phyloP scores from a whole-genome alignment of 2,888 invertebrate genomes.

The Rhorus exstirpatorius region DNA sequence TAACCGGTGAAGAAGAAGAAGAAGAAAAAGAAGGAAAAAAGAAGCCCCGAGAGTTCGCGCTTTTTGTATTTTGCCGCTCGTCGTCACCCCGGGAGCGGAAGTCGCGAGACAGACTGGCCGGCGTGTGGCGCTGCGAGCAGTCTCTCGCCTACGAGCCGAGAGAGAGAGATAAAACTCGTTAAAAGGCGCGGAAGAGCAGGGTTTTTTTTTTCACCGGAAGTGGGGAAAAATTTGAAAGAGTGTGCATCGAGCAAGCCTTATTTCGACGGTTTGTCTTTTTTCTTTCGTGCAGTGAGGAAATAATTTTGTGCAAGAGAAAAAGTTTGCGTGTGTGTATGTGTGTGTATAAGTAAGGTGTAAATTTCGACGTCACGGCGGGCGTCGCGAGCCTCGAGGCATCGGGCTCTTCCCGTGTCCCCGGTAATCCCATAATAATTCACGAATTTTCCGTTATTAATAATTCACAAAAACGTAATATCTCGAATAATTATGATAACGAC shows the following conservation, averaged over 20 bases:
- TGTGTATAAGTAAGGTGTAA: neutral
- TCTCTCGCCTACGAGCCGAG: neutral
- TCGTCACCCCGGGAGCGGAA: constrained; percentile 13
- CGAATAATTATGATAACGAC: constrained; percentile 41
- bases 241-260: too few relatives aligned
- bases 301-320: constrained; percentile 3
- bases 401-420: constrained; percentile 73
- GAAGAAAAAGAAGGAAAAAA: neutral
- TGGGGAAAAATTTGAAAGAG: too few relatives aligned
- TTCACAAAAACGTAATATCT: neutral
- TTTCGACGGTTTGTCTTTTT: too few relatives aligned
- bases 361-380: constrained; percentile 84
- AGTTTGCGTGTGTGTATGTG: too few relatives aligned
- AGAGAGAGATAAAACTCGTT: too few relatives aligned
- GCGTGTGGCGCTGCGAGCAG: constrained; percentile 28
- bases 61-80: constrained; percentile 1
- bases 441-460: constrained; percentile 25
- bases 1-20: neutral
- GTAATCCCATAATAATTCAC: constrained; percentile 20
- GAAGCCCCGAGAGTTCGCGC: neutral
- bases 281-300: neutral
- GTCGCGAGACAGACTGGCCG: constrained; percentile 19
- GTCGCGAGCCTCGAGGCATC: constrained; percentile 85
- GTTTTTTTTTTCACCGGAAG: too few relatives aligned
- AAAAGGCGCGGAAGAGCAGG: too few relatives aligned